Conservation (phyloP, 92 coral and sea anemone genomes). For the Epizoanthus fatuus region DNA sequence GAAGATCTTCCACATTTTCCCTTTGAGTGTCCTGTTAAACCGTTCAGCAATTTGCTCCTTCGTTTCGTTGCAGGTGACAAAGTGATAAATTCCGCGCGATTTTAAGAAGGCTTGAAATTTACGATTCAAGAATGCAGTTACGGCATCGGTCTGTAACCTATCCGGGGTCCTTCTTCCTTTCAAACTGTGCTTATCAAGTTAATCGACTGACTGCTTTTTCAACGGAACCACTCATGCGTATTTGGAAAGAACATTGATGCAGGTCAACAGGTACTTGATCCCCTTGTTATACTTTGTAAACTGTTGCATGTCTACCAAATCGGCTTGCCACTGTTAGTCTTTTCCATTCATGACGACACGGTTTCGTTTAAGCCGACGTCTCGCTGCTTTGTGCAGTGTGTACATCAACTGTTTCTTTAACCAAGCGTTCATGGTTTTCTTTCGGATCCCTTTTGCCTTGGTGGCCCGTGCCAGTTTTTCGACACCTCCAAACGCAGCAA, state of each 20-base stretch:
- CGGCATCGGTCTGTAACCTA: conserved; percentile 49
- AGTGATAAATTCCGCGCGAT: conserved; percentile 18
- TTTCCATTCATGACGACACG: not conserved
- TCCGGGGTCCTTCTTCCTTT: not conserved
- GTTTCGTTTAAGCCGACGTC: no score
- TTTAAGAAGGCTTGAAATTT: conserved; percentile 32
- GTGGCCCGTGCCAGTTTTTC: no score
- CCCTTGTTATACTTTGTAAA: conserved; percentile 2
- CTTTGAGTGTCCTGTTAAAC: conserved; percentile 30
- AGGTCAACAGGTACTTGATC: conserved; percentile 21
- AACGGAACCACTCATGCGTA: conserved; percentile 24
- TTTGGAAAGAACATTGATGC: conserved; percentile 28
- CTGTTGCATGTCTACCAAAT: conserved; percentile 49
- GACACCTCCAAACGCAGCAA: no score
- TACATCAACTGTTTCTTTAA: no score
- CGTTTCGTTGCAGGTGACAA: conserved; percentile 40
- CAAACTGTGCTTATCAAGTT: conserved; percentile 7
- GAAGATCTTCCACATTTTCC: conserved; percentile 6
- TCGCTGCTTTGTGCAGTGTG: no score
- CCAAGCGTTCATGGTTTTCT: no score
- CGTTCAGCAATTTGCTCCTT: conserved; percentile 34
- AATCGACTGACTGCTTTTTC: conserved; percentile 3
- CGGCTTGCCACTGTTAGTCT: conserved; percentile 45
- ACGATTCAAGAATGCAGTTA: conserved; percentile 25
- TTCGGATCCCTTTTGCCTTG: no score